Evolutionary conservation across 2,888 invertebrate species (phyloP).

Genomic region (Lasioglossum marginatum): DNA sequence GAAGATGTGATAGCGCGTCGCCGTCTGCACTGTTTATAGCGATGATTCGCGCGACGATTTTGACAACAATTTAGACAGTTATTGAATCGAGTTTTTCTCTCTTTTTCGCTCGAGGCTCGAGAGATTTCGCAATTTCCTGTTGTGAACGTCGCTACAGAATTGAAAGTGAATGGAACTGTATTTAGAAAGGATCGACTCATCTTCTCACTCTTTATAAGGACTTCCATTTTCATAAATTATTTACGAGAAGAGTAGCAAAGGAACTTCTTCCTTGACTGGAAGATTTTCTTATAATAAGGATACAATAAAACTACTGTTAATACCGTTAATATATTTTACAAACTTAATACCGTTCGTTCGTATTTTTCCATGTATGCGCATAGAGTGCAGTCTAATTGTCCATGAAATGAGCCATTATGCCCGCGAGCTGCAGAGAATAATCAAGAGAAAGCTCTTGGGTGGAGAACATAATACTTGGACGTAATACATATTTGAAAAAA

Average conservation of each 20-base stretch:
- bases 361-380: background rate
- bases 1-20: constrained; percentile 40
- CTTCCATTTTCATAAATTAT: background rate
- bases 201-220: background rate
- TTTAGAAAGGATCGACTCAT: background rate
- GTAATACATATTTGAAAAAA: background rate
- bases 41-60: constrained; percentile 47
- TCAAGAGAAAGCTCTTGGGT: constrained; percentile 10
- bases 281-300: background rate
- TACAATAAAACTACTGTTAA: background rate
- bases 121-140: constrained; percentile 7
- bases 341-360: background rate
- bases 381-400: background rate
- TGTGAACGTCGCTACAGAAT: background rate
- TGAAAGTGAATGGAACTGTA: background rate
- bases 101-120: background rate
- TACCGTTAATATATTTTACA: background rate
- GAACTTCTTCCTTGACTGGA: background rate
- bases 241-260: background rate
- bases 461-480: background rate
- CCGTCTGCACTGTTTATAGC: constrained; percentile 58
- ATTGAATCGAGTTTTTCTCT: background rate
- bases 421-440: background rate
- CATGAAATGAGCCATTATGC: background rate
- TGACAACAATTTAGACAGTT: constrained; percentile 36